These are phyloP conservation scores for Tenebrosternarchus preto DNA, from an alignment of 2,113 vertebrate genomes.

Conservation along the genomic window DNA sequence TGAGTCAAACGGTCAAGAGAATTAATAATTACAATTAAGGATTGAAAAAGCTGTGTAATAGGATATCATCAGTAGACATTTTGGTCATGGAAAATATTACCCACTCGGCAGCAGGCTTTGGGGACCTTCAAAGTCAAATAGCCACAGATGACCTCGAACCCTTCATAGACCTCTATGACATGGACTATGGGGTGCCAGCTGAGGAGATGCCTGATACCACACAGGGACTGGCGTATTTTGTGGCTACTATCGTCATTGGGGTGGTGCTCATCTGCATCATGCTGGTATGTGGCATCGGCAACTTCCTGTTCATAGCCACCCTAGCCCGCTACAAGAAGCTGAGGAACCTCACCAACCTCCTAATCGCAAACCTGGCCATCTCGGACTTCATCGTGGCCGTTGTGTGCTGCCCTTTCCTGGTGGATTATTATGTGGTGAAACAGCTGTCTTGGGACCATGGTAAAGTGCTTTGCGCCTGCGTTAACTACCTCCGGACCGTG, in stretches of 20 bases:
- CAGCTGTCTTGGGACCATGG: conserved; percentile 95
- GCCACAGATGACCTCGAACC: conserved; percentile 66
- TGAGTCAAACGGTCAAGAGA: not conserved
- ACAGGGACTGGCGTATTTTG: conserved; percentile 86
- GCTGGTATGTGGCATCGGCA: conserved; percentile 81
- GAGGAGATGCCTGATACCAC: conserved; percentile 87
- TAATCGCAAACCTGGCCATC: conserved; percentile 94
- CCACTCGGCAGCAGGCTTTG: conserved; percentile 67
- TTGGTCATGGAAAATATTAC: conserved; percentile 67
- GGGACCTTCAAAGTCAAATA: conserved; percentile 55
- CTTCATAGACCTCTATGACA: conserved; percentile 75
- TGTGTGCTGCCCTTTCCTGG: conserved; percentile 93
- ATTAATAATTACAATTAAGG: not conserved
- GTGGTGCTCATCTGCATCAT: conserved; percentile 91
- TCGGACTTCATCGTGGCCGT: conserved; percentile 95
- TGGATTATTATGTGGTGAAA: conserved; percentile 96
- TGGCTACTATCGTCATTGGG: conserved; percentile 88
- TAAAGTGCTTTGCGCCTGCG: conserved; percentile 84
- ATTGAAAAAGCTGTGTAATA: not conserved
- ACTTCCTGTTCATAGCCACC: conserved; percentile 80
- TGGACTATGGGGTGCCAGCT: conserved; percentile 82
- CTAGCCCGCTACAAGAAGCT: conserved; percentile 91
- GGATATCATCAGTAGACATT: too few relatives aligned
- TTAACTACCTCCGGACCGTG: conserved; percentile 91
- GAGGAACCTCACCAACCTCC: conserved; percentile 92